Conservation (phyloP, 1,140 invertebrate species). For the Caenorhabditis remanei region DNA sequence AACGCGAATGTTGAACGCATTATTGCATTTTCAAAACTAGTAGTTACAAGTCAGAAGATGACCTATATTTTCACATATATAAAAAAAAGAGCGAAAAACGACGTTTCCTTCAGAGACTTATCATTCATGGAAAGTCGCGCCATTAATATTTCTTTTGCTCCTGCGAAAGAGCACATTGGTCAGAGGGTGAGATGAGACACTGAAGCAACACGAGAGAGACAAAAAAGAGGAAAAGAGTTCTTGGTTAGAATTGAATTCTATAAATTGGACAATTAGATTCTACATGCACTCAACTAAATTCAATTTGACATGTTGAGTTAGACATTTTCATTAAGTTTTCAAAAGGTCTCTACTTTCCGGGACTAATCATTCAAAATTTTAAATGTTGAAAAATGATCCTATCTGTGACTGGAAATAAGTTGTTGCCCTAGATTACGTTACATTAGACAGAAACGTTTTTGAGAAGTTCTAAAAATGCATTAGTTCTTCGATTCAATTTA, state of each 20-base stretch:
- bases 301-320: not conserved
- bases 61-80: not conserved
- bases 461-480: no score
- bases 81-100: not conserved
- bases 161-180: constrained; percentile 21
- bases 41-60: no score
- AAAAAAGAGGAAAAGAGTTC: not conserved
- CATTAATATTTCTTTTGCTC: constrained; percentile 40
- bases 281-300: constrained; percentile 18
- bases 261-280: constrained; percentile 34
- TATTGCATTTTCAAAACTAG: no score
- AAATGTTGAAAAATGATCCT: no score
- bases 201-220: not conserved
- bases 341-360: no score
- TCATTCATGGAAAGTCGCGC: constrained; percentile 48
- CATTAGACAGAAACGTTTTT: no score
- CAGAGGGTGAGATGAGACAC: not conserved
- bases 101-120: not conserved
- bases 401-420: no score
- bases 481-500: no score
- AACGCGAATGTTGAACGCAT: no score
- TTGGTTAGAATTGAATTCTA: not conserved
- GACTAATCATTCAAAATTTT: no score
- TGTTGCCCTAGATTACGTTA: no score
- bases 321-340: not conserved